Base-by-base conservation (phyloP, 2,888 invertebrate species). In the Baccha elongata region DNA sequence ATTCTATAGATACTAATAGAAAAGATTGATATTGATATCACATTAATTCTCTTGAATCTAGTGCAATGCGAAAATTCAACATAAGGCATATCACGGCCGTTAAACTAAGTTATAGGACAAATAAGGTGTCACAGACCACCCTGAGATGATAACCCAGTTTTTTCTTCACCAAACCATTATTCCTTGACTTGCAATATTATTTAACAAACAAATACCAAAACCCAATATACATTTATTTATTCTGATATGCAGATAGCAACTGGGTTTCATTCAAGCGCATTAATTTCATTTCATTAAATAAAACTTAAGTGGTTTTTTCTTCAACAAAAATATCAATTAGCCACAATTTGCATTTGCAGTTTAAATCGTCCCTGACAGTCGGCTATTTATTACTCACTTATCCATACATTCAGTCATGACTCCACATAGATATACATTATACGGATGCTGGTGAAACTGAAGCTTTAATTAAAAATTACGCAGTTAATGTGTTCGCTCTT, bases 301-400 rank as follows among this genome's bases (percentile, higher is more conserved):
- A 68, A 11, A 11, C 11, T 35, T 48, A 15, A 58, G 29, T 48
- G 40, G 11, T 35, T 50, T 52, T 8, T 19, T 23, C 42, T 42
- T 29, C 17, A 26, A 40, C 64, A 55, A 42, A 42, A 62, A 55
- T 44, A 81, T 62, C 69, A 81, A 81, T 81, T 72, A 76, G 62
- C 60, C 67, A 62, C 60, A 76, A 75, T 76, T 76, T 81, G 67
- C 71, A 75, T 75, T 44, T 17, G 74, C 44, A 69, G 37, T 37
- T 74, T 64, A 65, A 74, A 58, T 69, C 50, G 42, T 60, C 52
- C 37, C 53, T 53, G 65, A 60, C 65, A 67, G 60, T 62, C 32
- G 15, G 65, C 15, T 81, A 75, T 75, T 81, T 67, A 75, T 75
- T 81, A 67, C 67, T 65, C 80, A 65, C 75, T 71, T 75, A 75